Base-by-base conservation (phyloP, 2,113 vertebrate genomes). In the Nettapus auritus region DNA sequence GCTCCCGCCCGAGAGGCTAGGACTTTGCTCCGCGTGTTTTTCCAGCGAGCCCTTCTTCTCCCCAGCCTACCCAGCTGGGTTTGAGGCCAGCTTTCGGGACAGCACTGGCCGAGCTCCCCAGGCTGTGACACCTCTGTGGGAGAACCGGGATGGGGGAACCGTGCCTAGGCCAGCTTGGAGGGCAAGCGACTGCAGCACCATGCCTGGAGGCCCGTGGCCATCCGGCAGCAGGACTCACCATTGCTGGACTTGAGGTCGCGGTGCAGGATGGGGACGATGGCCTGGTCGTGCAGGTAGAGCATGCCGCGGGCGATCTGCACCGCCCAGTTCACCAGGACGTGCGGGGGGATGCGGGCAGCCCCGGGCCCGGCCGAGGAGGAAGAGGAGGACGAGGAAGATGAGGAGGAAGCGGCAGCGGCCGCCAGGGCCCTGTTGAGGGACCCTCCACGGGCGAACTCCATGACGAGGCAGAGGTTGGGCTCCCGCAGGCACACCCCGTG, bases 181-280 rank as follows among this genome's bases (percentile, higher is more conserved):
- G 46, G 46, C 10, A 48, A 48, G 20, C 20, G 9, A 22, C 46
- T 48, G 46, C 46, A 48, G 46, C 3, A 10, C 46, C 46, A 21
- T 48, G 46, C 20, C 50, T 12, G 50, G 22, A 25, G 50, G 50
- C n/a, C 31, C 29, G 11, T 55, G 10, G 13, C 70, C 29, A 36
- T 33, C 33, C 22, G 46, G 18, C 66, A 18, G 6, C 19, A 31
- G 29, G 11, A 96, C 99, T 99, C 98, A 99, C 99, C 98, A 98
- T 99, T 99, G 98, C 99, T 99, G 88, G 99, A 99, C 96, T 99
- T 99, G 85, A 99, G 98, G 97, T 99, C 99, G 5, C 99, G 98
- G 79, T 99, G 99, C 82, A 99, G 98, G 70, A 99, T 99, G 82
- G 99, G 97, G 50, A 99, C 99, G 46, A 98, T 97, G 29, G 99